Evolutionary conservation across 2,888 invertebrate species (phyloP), one percentile per base, ranked within the genome.

Genomic region (Spicauda simplicius): DNA sequence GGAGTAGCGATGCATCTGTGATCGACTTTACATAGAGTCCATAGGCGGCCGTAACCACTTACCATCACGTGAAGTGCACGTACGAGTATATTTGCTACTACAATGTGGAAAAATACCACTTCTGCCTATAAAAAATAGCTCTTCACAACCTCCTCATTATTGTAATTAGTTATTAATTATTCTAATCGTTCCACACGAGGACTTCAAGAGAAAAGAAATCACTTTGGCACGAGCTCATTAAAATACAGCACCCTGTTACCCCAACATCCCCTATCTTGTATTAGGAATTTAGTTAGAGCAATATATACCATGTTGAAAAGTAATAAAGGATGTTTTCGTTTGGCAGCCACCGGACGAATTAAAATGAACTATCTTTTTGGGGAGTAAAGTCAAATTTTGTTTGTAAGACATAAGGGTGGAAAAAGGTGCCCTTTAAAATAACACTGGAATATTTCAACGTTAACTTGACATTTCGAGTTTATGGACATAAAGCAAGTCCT

Each of bases 191-290:
- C 48, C 33, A 48, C 55, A 33, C 10, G 53, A 48, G 66, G 54
- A 54, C 59, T 59, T 65, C 54, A 33, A 54, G 30, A 25, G 25
- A 5, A 25, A 25, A 25, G 74, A 77, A 76, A 78, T 75, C 78
- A 78, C 76, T 79, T 78, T 70, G 80, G 78, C 82, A 81, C 80
- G 80, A 73, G 77, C 76, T 77, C 79, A 74, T 83, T 82, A 74
- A 76, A 79, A 79, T 75, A 75, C 73, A 16, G 71, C 73, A 68
- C 66, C 69, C 62, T 18, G 18, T n/a, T 33, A 41, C 30, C 55
- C 55, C 19, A 19, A 30, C 60, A 0, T 45, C 45, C 45, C 19
- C 16, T 60, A 14, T n/a, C 33, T 7, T 7, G 6, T 25, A 1
- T 19, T 11, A 37, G 65, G 5, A 4, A 25, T 25, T 25, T 18